A percentile compares a stretch with the other conserved stretches of the same genome.
Conservation (phyloP, 92 coral and sea anemone species). For the Zoanthus solanderi region DNA sequence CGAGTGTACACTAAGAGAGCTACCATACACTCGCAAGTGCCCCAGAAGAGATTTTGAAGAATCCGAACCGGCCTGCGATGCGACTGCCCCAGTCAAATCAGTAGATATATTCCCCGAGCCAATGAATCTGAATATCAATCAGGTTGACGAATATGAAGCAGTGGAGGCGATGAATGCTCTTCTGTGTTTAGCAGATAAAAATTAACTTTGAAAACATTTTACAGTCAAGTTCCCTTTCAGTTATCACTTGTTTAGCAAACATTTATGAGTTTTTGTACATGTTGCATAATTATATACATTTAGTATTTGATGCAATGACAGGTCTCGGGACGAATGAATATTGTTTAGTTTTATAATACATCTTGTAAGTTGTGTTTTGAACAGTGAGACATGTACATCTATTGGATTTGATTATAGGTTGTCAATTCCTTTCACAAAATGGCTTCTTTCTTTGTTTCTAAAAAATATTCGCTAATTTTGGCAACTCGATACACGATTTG, state of each 20-base stretch:
- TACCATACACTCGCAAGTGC: not conserved
- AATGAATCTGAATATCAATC: no score
- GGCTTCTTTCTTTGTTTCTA: not conserved
- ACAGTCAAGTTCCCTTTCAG: conserved; percentile 1
- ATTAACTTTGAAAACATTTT: not conserved
- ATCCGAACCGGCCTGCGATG: not conserved
- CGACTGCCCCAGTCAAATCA: not conserved
- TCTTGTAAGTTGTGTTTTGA: not conserved
- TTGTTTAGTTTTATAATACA: not conserved
- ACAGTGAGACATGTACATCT: not conserved
- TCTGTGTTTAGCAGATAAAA: not conserved
- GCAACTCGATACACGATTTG: not conserved
- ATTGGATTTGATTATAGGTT: not conserved
- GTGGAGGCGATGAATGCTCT: not conserved
- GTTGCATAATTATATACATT: no score
- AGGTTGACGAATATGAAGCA: not conserved
- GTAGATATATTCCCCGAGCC: no score
- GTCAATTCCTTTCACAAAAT: not conserved
- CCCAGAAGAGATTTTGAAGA: not conserved
- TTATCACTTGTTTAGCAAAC: not conserved
- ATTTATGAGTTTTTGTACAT: conserved; percentile 40
- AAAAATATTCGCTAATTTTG: no score
- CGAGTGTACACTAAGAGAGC: not conserved
- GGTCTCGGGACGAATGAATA: not conserved
- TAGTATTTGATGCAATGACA: not conserved